Evolutionary conservation across 2,113 vertebrate genomes (phyloP).

Genomic region (Takifugu flavidus): DNA sequence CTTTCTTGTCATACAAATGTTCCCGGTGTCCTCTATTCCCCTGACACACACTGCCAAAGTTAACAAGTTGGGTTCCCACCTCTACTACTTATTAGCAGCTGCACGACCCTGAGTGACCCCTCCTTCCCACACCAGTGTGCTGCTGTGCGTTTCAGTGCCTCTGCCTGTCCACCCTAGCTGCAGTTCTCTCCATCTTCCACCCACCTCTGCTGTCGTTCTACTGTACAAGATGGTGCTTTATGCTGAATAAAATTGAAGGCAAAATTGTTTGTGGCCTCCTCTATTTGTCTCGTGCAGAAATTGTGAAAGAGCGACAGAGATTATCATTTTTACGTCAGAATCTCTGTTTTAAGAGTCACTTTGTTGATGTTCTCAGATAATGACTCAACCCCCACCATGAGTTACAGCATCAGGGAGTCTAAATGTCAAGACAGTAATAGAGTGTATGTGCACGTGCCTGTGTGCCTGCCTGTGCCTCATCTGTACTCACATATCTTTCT

Average conservation of each 20-base stretch:
- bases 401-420: slow-evolving; percentile 10
- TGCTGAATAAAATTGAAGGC: background rate
- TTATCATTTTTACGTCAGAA: background rate
- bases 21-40: slow-evolving; percentile 20
- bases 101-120: slow-evolving; percentile 34
- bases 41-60: slow-evolving; percentile 5
- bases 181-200: slow-evolving; percentile 7
- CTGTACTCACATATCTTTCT: slow-evolving; percentile 23
- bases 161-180: slow-evolving; percentile 3
- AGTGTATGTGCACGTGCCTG: slow-evolving; percentile 3
- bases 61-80: slow-evolving; percentile 41
- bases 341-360: slow-evolving; percentile 17
- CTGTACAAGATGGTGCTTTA: background rate
- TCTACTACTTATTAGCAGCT: slow-evolving; percentile 26
- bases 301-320: too few relatives aligned
- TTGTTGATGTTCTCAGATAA: slow-evolving; percentile 31
- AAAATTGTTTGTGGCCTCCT: too few relatives aligned
- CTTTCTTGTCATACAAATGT: slow-evolving; percentile 20
- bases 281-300: too few relatives aligned
- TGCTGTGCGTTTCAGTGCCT: slow-evolving; percentile 44
- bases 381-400: slow-evolving; percentile 34
- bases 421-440: slow-evolving; percentile 18
- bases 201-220: slow-evolving; percentile 5
- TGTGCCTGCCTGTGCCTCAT: slow-evolving; percentile 2
- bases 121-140: slow-evolving; percentile 26